Percentiles rank a stretch among this genome's conserved stretches.
Evolutionary conservation across 2,888 invertebrate genomes (phyloP).

Genomic region (Cephus pulcher): DNA sequence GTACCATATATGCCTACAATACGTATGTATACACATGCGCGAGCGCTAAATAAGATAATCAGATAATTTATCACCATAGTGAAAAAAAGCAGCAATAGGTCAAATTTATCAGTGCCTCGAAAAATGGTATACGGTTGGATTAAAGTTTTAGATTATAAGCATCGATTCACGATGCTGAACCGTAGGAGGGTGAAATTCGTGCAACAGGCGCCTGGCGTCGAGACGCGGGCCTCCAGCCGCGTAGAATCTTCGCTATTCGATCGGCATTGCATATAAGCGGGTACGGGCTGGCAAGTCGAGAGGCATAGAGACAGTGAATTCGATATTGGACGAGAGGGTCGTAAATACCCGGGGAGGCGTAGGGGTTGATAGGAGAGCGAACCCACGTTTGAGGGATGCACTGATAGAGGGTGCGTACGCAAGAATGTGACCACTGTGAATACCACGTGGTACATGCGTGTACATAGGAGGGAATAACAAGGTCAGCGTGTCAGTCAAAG

Average conservation of each 20-base stretch:
- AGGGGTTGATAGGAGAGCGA: neutral
- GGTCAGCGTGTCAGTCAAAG: slow-evolving; percentile 58
- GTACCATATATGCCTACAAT: neutral
- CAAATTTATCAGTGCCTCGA: neutral
- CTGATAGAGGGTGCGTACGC: neutral
- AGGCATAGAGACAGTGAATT: neutral
- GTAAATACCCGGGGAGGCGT: neutral
- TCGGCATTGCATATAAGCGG: slow-evolving; percentile 41
- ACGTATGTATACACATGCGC: neutral
- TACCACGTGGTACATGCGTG: slow-evolving; percentile 13
- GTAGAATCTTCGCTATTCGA: slow-evolving; percentile 64
- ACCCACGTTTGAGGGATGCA: neutral
- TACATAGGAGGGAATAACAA: slow-evolving; percentile 39
- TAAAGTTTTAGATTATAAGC: neutral
- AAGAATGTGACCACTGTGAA: neutral
- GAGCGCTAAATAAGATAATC: neutral
- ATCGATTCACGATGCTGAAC: neutral
- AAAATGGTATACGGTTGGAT: neutral
- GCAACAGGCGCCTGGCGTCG: slow-evolving; percentile 46
- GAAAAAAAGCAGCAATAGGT: neutral
- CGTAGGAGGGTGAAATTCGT: slow-evolving; percentile 14
- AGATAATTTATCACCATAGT: neutral
- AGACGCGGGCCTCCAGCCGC: slow-evolving; percentile 42
- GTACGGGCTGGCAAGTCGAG: neutral
- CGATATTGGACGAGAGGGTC: neutral